Conservation (phyloP, 2,113 vertebrate genomes). For the Prolemur simus region DNA sequence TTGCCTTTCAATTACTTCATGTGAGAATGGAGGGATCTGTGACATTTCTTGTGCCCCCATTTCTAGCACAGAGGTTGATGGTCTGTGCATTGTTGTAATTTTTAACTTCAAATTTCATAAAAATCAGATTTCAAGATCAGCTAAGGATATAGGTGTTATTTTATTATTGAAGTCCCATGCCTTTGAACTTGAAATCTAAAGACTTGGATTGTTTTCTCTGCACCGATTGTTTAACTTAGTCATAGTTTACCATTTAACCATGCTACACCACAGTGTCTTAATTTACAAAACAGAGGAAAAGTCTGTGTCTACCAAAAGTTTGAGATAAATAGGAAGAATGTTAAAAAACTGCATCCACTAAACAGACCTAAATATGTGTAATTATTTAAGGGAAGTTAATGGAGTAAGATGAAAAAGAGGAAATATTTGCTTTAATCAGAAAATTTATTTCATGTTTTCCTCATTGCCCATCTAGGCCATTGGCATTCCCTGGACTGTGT, state of each 20-base stretch:
- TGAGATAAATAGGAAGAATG: constrained; percentile 12
- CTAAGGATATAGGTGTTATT: neutral
- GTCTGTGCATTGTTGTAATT: neutral
- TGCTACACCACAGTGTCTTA: neutral
- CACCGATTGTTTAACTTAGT: neutral
- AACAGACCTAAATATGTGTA: neutral
- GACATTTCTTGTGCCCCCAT: neutral
- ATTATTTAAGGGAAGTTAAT: neutral
- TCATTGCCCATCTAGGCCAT: neutral
- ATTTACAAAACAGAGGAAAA: neutral
- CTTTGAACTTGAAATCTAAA: constrained; percentile 42
- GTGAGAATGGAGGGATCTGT: neutral
- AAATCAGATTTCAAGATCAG: constrained; percentile 20
- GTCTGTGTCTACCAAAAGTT: neutral
- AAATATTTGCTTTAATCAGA: constrained; percentile 6
- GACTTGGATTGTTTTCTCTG: neutral
- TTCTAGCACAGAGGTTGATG: neutral
- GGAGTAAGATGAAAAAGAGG: neutral
- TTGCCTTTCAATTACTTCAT: neutral
- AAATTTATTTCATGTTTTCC: constrained; percentile 28
- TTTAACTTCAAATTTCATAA: neutral
- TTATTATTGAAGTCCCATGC: neutral
- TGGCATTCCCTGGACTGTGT: neutral
- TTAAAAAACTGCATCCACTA: neutral
- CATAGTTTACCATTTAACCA: neutral